Evolutionary conservation across 1,140 invertebrate species (phyloP).

Genomic region (Drosophila bocqueti): DNA sequence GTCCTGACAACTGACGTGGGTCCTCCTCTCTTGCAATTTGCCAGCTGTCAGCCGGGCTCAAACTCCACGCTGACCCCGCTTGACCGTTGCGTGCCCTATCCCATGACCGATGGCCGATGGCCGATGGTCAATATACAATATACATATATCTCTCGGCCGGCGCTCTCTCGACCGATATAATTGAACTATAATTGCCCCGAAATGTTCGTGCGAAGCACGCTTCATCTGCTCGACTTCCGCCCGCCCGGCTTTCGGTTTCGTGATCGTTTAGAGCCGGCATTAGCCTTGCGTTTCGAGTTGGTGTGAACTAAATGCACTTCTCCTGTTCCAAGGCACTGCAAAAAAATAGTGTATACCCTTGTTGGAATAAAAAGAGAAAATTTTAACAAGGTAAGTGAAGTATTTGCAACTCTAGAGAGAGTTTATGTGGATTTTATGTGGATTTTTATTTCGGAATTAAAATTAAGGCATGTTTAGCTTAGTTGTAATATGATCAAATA

Average conservation of each 20-base stretch:
- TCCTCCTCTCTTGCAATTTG: conserved; percentile 57
- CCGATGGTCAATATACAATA: conserved; percentile 14
- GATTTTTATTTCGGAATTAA: too few relatives aligned
- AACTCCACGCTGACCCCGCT: conserved; percentile 39
- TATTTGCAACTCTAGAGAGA: background rate
- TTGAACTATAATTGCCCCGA: conserved; percentile 77
- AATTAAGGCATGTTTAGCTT: too few relatives aligned
- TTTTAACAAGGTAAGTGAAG: background rate
- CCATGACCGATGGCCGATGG: background rate
- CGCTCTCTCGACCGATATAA: conserved; percentile 59
- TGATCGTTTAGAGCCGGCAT: conserved; percentile 53
- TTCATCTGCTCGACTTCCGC: conserved; percentile 61
- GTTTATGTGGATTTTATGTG: background rate
- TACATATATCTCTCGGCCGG: conserved; percentile 16
- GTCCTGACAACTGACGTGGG: conserved; percentile 71
- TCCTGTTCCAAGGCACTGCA: background rate
- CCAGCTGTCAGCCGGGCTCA: conserved; percentile 65
- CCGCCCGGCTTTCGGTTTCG: conserved; percentile 27
- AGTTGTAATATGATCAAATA: background rate
- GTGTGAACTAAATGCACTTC: conserved; percentile 61
- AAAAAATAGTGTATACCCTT: background rate
- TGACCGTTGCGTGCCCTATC: conserved; percentile 25
- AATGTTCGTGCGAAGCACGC: conserved; percentile 60
- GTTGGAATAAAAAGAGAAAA: background rate
- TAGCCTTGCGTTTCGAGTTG: conserved; percentile 43